Percentiles rank a stretch among this genome's conserved stretches.
Conservation (phyloP, 1,140 invertebrate genomes). For the Polyergus mexicanus region DNA sequence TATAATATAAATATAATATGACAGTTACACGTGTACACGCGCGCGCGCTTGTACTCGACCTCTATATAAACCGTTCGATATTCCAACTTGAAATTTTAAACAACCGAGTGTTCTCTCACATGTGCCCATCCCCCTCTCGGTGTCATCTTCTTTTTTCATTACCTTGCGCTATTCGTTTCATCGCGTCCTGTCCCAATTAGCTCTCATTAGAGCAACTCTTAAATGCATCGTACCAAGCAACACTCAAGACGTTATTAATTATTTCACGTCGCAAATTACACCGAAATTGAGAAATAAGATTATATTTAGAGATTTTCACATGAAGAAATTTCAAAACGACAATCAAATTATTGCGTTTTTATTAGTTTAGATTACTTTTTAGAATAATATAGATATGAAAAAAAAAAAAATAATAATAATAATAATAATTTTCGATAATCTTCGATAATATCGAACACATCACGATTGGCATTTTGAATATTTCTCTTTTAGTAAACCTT, state of each 20-base stretch:
- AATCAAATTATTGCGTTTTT: not conserved
- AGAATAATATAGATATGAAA: not conserved
- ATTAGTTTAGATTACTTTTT: not conserved
- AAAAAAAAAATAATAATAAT: too few species aligned
- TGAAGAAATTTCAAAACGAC: not conserved
- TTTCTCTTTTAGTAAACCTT: not conserved
- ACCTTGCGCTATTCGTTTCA: slow-evolving; percentile 35
- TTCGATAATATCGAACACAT: not conserved
- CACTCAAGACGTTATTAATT: not conserved
- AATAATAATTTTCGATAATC: too few species aligned
- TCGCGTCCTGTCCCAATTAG: slow-evolving; percentile 16
- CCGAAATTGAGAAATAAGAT: not conserved
- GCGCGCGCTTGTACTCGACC: slow-evolving; percentile 71
- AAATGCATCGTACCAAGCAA: not conserved
- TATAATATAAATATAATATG: not conserved
- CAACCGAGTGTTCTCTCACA: slow-evolving; percentile 44
- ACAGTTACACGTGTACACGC: not conserved
- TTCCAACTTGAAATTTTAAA: slow-evolving; percentile 68
- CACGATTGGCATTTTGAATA: not conserved
- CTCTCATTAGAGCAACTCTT: not conserved
- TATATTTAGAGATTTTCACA: slow-evolving; percentile 12
- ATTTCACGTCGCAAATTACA: not conserved
- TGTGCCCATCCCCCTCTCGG: not conserved
- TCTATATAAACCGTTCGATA: slow-evolving; percentile 73
- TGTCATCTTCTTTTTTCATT: slow-evolving; percentile 34